phyloP scores from a whole-genome alignment of 2,888 invertebrate species.

The Julus scandinavius region DNA sequence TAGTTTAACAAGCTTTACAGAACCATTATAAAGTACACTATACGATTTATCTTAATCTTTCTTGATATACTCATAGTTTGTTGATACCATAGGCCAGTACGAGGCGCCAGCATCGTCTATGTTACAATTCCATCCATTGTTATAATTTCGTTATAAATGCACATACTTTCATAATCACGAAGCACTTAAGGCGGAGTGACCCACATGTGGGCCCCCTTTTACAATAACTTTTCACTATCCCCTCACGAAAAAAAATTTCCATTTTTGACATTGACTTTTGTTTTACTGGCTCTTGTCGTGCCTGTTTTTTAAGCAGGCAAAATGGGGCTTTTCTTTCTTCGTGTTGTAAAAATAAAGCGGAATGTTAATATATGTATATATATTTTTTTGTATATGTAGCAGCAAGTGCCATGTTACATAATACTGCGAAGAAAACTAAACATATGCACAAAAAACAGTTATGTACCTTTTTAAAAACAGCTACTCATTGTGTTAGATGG shows the following conservation, averaged over 20 bases:
- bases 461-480: not conserved
- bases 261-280: slow-evolving; percentile 3
- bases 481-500: too few species aligned
- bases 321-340: not conserved
- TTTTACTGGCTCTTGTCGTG: not conserved
- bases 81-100: not conserved
- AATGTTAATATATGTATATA: not conserved
- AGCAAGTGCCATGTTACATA: not conserved
- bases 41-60: not conserved
- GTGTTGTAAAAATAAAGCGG: not conserved
- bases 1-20: not conserved
- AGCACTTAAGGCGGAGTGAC: not conserved
- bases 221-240: slow-evolving; percentile 1
- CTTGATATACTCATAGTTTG: not conserved
- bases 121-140: not conserved
- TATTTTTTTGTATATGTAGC: not conserved
- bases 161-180: slow-evolving; percentile 8
- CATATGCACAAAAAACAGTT: not conserved
- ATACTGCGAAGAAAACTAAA: not conserved
- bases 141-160: not conserved
- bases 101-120: slow-evolving; percentile 1
- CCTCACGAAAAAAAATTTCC: not conserved
- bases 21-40: not conserved
- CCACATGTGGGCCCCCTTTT: not conserved
- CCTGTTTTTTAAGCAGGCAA: not conserved